A percentile compares a stretch with the other conserved stretches of the same genome.
Conservation (phyloP, 2,797 vertebrate genomes). For the Sebastes steindachneri region DNA sequence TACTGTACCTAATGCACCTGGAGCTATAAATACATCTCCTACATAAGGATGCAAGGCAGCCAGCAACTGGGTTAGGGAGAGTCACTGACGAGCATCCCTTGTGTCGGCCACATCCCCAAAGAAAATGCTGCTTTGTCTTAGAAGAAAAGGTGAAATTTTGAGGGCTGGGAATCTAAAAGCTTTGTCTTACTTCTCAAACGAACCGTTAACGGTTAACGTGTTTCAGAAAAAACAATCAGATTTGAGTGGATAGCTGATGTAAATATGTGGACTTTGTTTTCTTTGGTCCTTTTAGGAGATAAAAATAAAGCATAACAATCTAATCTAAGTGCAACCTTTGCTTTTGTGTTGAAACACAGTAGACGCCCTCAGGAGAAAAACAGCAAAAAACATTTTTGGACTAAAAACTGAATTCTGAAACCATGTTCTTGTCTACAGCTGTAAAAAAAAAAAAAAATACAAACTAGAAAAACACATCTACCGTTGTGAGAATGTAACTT, state of each 20-base stretch:
- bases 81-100: constrained; percentile 42
- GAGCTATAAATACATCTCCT: constrained; percentile 84
- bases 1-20: constrained; percentile 78
- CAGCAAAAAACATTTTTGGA: background rate
- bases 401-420: background rate
- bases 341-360: background rate
- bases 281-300: background rate
- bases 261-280: background rate
- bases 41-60: constrained; percentile 72
- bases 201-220: background rate
- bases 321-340: background rate
- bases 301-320: background rate
- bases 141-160: constrained; percentile 40
- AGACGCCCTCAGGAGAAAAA: background rate
- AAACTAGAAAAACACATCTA: background rate
- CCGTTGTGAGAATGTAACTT: background rate
- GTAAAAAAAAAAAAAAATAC: background rate
- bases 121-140: constrained; percentile 35
- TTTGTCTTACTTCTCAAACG: constrained; percentile 27
- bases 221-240: background rate
- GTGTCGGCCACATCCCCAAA: constrained; percentile 36
- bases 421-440: background rate
- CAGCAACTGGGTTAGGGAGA: constrained; percentile 78
- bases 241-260: background rate
- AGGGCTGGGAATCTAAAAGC: constrained; percentile 34